A percentile compares a stretch with the other conserved stretches of the same genome.
phyloP scores from a whole-genome alignment of 2,888 invertebrate genomes.

The Temnothorax ravouxi region DNA sequence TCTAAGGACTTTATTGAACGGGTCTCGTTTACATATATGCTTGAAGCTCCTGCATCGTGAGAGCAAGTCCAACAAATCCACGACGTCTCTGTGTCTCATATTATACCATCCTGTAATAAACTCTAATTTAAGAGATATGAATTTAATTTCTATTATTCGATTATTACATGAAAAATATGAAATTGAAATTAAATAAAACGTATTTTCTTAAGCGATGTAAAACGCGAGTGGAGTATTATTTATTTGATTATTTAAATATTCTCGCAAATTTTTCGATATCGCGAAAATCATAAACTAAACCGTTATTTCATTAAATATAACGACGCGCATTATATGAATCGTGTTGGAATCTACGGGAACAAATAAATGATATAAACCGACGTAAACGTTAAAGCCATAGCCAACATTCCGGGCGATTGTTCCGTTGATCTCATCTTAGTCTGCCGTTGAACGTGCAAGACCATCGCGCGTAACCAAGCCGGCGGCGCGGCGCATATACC shows the following conservation, averaged over 20 bases:
- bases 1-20: too few species aligned
- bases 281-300: background rate
- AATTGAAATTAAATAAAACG: background rate
- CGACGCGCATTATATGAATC: background rate
- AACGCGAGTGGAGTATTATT: background rate
- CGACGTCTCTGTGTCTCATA: background rate
- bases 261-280: background rate
- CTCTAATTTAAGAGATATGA: background rate
- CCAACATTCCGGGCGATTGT: background rate
- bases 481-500: too few species aligned
- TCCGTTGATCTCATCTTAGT: constrained; percentile 6
- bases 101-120: background rate
- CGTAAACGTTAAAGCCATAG: constrained; percentile 7
- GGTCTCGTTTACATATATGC: background rate
- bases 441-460: background rate
- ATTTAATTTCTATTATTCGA: constrained; percentile 11
- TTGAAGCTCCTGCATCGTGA: background rate
- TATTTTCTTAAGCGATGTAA: background rate
- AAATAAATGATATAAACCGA: background rate
- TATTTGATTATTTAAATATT: background rate
- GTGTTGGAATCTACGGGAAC: background rate
- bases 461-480: background rate
- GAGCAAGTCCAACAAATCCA: background rate
- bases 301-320: background rate
- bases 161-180: background rate